phyloP scores from a whole-genome alignment of 1,140 invertebrate species.

The Drosophila pseudoobscura region DNA sequence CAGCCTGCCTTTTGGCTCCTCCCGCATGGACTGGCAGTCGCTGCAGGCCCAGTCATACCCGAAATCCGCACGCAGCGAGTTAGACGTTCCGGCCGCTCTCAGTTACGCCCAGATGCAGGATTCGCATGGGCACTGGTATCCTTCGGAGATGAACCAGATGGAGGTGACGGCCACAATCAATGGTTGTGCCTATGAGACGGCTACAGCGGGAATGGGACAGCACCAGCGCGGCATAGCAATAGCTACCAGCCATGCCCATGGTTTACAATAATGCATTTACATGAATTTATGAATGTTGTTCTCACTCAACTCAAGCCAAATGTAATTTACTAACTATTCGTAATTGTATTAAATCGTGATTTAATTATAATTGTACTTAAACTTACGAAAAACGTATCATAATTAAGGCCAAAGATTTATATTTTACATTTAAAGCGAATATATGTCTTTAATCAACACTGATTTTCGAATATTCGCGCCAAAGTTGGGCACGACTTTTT shows the following conservation, averaged over 20 bases:
- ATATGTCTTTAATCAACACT: conserved; percentile 24
- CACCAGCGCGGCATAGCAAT: conserved; percentile 59
- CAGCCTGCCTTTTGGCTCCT: conserved; percentile 36
- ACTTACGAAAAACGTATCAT: neutral
- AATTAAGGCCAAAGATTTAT: conserved; percentile 70
- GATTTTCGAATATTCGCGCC: conserved; percentile 6
- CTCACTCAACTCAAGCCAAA: conserved; percentile 18
- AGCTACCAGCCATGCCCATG: conserved; percentile 56
- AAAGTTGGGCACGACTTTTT: neutral
- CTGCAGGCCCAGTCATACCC: conserved; percentile 47
- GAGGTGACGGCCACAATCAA: conserved; percentile 33
- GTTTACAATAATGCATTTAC: conserved; percentile 37
- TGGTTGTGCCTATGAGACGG: conserved; percentile 54
- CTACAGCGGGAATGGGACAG: conserved; percentile 27
- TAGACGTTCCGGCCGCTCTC: conserved; percentile 32
- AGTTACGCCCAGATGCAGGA: conserved; percentile 54
- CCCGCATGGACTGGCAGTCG: conserved; percentile 66
- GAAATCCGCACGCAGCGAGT: conserved; percentile 45
- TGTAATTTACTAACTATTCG: conserved; percentile 19
- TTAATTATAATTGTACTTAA: conserved; percentile 43
- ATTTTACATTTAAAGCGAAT: conserved; percentile 36
- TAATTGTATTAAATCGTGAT: conserved; percentile 72
- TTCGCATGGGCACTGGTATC: conserved; percentile 56
- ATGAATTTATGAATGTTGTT: conserved; percentile 17
- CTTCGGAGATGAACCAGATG: conserved; percentile 49